Evolutionary conservation across 1,140 invertebrate genomes (phyloP).

Genomic region (Drosophila pseudoananassae): DNA sequence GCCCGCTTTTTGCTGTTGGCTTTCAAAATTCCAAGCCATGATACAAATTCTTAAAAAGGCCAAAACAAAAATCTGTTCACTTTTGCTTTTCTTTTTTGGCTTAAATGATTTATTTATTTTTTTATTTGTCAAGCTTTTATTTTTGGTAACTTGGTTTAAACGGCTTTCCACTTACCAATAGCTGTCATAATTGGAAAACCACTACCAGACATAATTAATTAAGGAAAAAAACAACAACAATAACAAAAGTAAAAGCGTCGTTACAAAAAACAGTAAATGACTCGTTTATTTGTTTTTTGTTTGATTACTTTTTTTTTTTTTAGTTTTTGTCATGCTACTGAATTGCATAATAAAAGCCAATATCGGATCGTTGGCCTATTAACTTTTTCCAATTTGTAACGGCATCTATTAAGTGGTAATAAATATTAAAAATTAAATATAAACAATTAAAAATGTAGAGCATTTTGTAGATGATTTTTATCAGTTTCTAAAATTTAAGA

Average conservation of each 20-base stretch:
- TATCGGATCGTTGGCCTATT: constrained; percentile 15
- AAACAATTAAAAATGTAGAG: no score
- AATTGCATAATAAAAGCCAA: constrained; percentile 22
- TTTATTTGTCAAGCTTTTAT: background rate
- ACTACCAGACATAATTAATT: constrained; percentile 56
- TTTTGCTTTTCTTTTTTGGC: constrained; percentile 17
- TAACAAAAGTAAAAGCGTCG: constrained; percentile 70
- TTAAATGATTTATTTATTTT: constrained; percentile 40
- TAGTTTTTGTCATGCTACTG: constrained; percentile 29
- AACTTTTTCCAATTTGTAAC: constrained; percentile 20
- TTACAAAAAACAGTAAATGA: constrained; percentile 23
- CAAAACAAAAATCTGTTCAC: constrained; percentile 1
- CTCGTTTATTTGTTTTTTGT: constrained; percentile 1
- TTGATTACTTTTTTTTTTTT: background rate
- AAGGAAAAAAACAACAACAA: background rate
- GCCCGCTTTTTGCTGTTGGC: constrained; percentile 1
- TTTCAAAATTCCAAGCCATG: constrained; percentile 4
- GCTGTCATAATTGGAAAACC: constrained; percentile 59
- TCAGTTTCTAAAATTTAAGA: no score
- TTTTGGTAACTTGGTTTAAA: constrained; percentile 32
- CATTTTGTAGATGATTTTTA: no score
- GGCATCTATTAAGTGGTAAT: constrained; percentile 3
- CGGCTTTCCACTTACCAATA: constrained; percentile 47
- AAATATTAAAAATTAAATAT: background rate
- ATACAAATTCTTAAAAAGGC: constrained; percentile 11